A percentile compares a stretch with the other conserved stretches of the same genome.
phyloP scores from a whole-genome alignment of 2,113 vertebrate species.

The Manacus vitellinus region DNA sequence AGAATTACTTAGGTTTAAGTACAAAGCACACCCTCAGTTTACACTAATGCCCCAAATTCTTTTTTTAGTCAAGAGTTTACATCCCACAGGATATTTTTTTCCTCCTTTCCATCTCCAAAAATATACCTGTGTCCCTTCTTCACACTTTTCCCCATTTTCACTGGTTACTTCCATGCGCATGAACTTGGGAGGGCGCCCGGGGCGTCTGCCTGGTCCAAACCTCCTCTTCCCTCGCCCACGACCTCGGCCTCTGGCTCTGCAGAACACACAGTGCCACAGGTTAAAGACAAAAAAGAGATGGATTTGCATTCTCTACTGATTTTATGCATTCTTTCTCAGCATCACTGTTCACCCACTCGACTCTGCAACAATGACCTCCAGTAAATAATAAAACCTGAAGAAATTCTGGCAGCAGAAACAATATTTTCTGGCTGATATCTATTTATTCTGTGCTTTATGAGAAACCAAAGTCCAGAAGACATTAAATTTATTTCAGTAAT shows the following conservation, averaged over 20 bases:
- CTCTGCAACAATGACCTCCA: neutral
- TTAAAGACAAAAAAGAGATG: neutral
- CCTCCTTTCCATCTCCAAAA: neutral
- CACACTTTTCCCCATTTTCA: slow-evolving; percentile 81
- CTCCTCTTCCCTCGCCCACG: slow-evolving; percentile 90
- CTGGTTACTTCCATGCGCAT: slow-evolving; percentile 83
- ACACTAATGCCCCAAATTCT: neutral
- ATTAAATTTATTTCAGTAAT: neutral
- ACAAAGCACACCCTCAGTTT: neutral
- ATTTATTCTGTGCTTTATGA: neutral
- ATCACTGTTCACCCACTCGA: neutral
- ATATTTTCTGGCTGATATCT: neutral
- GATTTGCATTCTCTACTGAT: neutral
- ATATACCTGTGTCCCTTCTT: slow-evolving; percentile 79
- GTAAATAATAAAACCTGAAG: neutral
- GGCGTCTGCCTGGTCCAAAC: slow-evolving; percentile 89
- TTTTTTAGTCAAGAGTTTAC: neutral
- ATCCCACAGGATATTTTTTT: neutral
- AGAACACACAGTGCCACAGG: slow-evolving; percentile 23
- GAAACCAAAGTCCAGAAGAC: neutral
- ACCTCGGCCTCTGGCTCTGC: slow-evolving; percentile 88
- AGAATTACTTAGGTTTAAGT: neutral
- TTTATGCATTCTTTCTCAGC: neutral
- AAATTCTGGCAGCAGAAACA: neutral
- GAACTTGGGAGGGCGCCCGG: slow-evolving; percentile 92